Conservation (phyloP, 2,888 invertebrate species). For the Drosophila neonasuta region DNA sequence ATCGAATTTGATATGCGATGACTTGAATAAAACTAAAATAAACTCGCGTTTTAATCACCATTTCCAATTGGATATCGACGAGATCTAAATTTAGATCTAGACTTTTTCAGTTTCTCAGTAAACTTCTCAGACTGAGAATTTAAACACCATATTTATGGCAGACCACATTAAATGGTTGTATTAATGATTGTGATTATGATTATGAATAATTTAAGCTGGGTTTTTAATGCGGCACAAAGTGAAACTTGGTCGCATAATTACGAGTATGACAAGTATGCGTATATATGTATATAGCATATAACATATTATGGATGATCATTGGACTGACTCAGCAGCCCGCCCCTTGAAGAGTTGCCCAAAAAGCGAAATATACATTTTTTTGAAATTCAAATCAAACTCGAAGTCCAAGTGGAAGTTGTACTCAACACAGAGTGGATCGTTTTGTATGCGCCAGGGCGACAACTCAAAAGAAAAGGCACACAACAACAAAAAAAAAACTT, state of each 20-base stretch:
- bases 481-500: constrained; percentile 37
- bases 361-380: constrained; percentile 36
- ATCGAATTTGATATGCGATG: constrained; percentile 6
- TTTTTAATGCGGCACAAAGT: constrained; percentile 29
- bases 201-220: constrained; percentile 59
- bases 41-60: background rate
- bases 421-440: constrained; percentile 43
- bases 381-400: constrained; percentile 59
- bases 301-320: constrained; percentile 1
- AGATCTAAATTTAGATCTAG: background rate
- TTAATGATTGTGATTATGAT: constrained; percentile 41
- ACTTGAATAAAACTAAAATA: background rate
- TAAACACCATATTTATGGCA: constrained; percentile 20
- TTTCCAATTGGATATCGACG: background rate
- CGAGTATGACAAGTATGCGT: background rate
- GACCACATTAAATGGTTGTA: constrained; percentile 64
- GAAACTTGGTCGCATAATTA: constrained; percentile 31
- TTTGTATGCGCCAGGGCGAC: constrained; percentile 61
- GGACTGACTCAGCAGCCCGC: constrained; percentile 22
- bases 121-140: background rate
- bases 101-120: background rate
- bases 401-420: constrained; percentile 28
- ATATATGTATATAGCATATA: no score
- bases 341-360: constrained; percentile 14
- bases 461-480: constrained; percentile 37